Conservation (phyloP, 2,113 vertebrate species). For the Gallinago undulata region DNA sequence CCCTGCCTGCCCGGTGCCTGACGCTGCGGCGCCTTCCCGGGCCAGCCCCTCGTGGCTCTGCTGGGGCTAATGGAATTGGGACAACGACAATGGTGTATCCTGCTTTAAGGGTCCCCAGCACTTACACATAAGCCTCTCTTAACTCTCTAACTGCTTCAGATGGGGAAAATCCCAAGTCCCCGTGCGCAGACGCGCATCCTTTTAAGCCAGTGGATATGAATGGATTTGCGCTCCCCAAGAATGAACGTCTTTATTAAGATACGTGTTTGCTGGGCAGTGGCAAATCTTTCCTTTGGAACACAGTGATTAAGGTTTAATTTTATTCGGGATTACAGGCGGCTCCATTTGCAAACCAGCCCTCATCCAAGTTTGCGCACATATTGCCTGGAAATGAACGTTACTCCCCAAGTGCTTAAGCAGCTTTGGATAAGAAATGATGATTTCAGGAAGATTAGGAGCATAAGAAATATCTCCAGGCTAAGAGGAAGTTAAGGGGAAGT, state of each 20-base stretch:
- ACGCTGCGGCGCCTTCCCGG: accelerated
- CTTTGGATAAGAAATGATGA: conserved; percentile 51
- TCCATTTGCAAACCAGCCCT: neutral
- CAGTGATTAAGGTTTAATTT: conserved; percentile 45
- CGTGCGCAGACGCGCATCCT: neutral
- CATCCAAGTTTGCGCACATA: neutral
- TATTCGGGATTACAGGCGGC: conserved; percentile 21
- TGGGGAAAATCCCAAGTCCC: neutral
- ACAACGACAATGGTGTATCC: accelerated
- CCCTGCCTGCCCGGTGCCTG: neutral
- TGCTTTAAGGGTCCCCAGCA: neutral
- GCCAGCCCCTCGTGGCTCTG: accelerated
- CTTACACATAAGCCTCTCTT: neutral
- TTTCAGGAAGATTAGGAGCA: neutral
- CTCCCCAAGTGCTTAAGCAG: neutral
- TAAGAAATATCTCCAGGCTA: neutral
- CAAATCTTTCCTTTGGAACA: neutral
- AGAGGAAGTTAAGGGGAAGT: neutral
- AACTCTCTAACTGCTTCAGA: neutral
- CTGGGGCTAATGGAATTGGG: neutral
- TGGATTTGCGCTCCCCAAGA: neutral
- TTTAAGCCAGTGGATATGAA: neutral
- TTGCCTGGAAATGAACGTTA: conserved; percentile 2
- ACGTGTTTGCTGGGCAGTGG: neutral
- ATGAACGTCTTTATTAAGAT: neutral